Evolutionary conservation across 2,113 vertebrate genomes (phyloP).

Genomic region (Neodontobutis hainanensis): DNA sequence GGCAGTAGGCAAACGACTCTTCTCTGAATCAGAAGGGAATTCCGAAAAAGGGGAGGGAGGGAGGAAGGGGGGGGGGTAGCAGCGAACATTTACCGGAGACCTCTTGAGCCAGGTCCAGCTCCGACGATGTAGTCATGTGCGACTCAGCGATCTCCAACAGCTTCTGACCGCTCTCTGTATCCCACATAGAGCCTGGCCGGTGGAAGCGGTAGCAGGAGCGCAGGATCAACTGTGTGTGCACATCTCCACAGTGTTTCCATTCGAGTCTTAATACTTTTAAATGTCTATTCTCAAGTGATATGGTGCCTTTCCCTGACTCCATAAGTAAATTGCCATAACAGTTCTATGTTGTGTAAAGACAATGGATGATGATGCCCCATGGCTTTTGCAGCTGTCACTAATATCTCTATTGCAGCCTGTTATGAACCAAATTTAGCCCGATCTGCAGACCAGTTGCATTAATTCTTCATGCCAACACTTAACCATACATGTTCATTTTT

Average conservation of each 20-base stretch:
- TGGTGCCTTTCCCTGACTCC: conserved; percentile 78
- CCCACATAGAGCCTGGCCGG: conserved; percentile 52
- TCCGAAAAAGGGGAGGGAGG: conserved; percentile 40
- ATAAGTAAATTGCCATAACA: conserved; percentile 70
- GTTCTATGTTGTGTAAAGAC: conserved; percentile 64
- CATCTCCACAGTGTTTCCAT: conserved; percentile 71
- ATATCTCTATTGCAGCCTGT: conserved; percentile 60
- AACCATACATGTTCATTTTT: conserved; percentile 62
- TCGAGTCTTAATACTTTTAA: conserved; percentile 79
- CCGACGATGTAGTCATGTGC: conserved; percentile 49
- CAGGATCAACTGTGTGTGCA: conserved; percentile 68
- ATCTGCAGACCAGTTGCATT: conserved; percentile 54
- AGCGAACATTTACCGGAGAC: conserved; percentile 57
- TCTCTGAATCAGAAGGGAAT: conserved; percentile 56
- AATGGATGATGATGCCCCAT: conserved; percentile 44
- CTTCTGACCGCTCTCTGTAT: conserved; percentile 62
- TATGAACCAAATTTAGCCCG: conserved; percentile 62
- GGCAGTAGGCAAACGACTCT: conserved; percentile 33
- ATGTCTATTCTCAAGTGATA: conserved; percentile 77
- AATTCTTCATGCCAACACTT: conserved; percentile 60
- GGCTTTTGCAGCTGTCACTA: conserved; percentile 59
- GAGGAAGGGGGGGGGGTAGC: no score
- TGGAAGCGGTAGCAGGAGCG: conserved; percentile 65
- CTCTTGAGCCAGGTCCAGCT: conserved; percentile 60
- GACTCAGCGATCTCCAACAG: conserved; percentile 65